These are phyloP conservation scores for Archips crataeganus DNA, from an alignment of 2,888 invertebrate genomes.

Conservation along the genomic window DNA sequence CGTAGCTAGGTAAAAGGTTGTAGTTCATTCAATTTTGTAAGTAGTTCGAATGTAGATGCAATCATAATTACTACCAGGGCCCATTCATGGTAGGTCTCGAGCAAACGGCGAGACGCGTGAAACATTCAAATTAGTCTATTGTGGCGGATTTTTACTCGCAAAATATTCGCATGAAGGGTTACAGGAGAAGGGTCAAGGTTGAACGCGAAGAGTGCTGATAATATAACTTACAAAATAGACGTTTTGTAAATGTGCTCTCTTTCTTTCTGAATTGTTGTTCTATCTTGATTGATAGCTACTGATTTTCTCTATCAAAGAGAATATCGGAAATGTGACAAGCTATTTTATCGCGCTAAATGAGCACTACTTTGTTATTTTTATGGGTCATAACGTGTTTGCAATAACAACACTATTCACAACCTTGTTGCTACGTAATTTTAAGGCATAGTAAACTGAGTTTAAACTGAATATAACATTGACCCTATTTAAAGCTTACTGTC, in stretches of 20 bases:
- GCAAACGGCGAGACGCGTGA: slow-evolving; percentile 69
- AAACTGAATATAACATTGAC: too few relatives aligned
- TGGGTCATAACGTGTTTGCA: too few relatives aligned
- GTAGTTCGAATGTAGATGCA: too few relatives aligned
- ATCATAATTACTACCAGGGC: slow-evolving; percentile 54
- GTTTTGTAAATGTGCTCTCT: not conserved
- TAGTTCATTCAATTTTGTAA: too few relatives aligned
- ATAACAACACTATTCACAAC: too few relatives aligned
- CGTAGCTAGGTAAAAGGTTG: too few relatives aligned
- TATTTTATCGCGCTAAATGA: not conserved
- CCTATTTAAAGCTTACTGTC: too few relatives aligned
- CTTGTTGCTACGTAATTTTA: too few relatives aligned
- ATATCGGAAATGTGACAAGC: not conserved
- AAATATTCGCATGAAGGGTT: slow-evolving; percentile 54
- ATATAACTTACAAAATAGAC: not conserved
- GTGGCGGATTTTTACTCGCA: slow-evolving; percentile 72
- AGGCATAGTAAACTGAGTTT: too few relatives aligned
- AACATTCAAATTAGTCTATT: slow-evolving; percentile 81
- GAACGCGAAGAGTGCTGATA: slow-evolving; percentile 46
- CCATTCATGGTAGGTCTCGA: slow-evolving; percentile 71
- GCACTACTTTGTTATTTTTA: not conserved
- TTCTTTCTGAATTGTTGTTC: not conserved
- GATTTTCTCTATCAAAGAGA: not conserved
- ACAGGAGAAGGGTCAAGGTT: slow-evolving; percentile 60
- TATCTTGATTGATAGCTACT: not conserved